Base-by-base conservation (phyloP, 64 coral and sea anemone species). In the Montipora foliosa region DNA sequence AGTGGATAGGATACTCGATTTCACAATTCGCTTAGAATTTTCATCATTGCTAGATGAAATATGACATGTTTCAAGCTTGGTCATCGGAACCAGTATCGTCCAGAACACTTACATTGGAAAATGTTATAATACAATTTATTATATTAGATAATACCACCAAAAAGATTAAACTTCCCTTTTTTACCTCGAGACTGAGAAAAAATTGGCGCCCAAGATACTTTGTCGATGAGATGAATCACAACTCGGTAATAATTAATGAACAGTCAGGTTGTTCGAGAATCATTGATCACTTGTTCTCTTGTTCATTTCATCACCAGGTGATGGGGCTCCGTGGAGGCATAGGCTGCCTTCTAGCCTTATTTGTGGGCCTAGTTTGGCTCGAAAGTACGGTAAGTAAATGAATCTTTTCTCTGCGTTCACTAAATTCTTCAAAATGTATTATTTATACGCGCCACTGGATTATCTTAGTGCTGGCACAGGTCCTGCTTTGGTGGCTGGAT, bases 281-380 rank as follows among this genome's bases (percentile, higher is more conserved):
- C 76, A 89, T 71, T 81, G 66, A 95, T 76, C 55, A 67, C 76
- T 89, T 95, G 84, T 20, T 91, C 62, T 89, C 67, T 81, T 91
- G 74, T 81, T 84, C 60, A 86, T 86, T 94, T 88, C 81, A 49
- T 29, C n/a, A 73, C 77, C 91, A 97, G 96, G 96, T 89, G 87
- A 97, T 97, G 96, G 96, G 96, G 96, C 90, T 78, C 89, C 78
- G 87, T 95, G 96, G 93, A 94, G 96, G 96, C 96, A 89, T 91
- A 72, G 94, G 77, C 85, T 88, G 96, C 96, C 96, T 97, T 97
- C 96, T 97, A 95, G 89, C 93, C 80, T 71, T 97, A 76, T 97
- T 90, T 75, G 78, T 91, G 88, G 96, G 96, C 88, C 90, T 94
- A 51, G 77, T 90, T 64, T 89, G 94, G 87, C 96, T 97, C 92